phyloP scores from a whole-genome alignment of 2,113 vertebrate species.

The Ameiurus melas region DNA sequence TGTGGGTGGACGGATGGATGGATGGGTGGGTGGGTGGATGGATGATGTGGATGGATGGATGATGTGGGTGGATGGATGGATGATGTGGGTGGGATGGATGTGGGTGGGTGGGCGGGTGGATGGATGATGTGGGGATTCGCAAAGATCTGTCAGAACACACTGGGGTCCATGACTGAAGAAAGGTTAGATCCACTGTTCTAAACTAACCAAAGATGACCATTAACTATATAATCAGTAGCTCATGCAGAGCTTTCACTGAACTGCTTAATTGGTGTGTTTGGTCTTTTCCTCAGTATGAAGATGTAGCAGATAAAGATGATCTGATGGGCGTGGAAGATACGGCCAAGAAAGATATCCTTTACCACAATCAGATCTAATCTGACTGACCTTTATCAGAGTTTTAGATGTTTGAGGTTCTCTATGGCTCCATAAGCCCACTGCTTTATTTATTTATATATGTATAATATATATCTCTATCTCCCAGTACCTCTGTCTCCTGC shows the following conservation, averaged over 20 bases:
- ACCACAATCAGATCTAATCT: background rate
- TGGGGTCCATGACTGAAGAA: background rate
- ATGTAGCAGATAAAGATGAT: conserved; percentile 92
- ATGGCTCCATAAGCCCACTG: background rate
- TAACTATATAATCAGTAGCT: background rate
- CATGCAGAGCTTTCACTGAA: background rate
- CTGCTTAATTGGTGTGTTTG: background rate
- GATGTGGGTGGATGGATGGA: too few relatives aligned
- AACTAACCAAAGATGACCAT: background rate
- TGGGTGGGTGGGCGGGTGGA: too few relatives aligned
- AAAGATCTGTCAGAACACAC: too few relatives aligned
- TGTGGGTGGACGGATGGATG: too few relatives aligned
- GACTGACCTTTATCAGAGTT: background rate
- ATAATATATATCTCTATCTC: too few relatives aligned
- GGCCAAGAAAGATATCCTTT: conserved; percentile 90
- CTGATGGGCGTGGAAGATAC: conserved; percentile 94
- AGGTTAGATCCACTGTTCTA: background rate
- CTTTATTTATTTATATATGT: background rate
- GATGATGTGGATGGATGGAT: too few relatives aligned
- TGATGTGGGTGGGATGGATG: too few relatives aligned
- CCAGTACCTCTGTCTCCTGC: background rate
- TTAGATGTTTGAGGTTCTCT: background rate
- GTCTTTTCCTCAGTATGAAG: conserved; percentile 79
- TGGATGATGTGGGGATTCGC: too few relatives aligned
- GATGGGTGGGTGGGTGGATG: too few relatives aligned